These are phyloP conservation scores for Monochamus saltuarius DNA, from an alignment of 1,140 invertebrate genomes.

Conservation along the genomic window DNA sequence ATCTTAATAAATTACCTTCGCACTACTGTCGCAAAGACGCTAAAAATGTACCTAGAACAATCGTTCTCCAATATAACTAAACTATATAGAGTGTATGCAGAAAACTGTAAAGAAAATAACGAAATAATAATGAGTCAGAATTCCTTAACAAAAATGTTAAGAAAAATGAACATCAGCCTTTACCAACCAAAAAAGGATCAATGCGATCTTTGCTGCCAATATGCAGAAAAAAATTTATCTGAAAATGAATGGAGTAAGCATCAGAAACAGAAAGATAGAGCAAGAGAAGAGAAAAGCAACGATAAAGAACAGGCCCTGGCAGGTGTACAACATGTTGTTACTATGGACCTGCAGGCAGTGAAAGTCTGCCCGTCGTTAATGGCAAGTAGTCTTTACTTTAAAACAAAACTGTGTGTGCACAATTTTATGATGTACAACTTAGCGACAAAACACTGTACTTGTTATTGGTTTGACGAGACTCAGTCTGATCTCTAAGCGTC, in stretches of 20 bases:
- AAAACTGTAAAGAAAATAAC: too few species aligned
- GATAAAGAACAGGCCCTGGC: slow-evolving; percentile 9
- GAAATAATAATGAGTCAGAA: too few species aligned
- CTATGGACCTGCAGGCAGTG: slow-evolving; percentile 45
- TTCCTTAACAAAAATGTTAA: too few species aligned
- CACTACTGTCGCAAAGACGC: slow-evolving; percentile 26
- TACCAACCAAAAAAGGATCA: slow-evolving; percentile 47
- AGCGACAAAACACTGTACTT: slow-evolving; percentile 36
- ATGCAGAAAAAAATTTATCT: too few species aligned
- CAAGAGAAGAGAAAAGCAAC: slow-evolving; percentile 26
- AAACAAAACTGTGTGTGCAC: slow-evolving; percentile 48
- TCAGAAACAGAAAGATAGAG: slow-evolving; percentile 33
- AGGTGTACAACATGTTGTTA: slow-evolving; percentile 35
- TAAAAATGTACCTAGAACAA: slow-evolving; percentile 22
- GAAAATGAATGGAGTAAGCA: slow-evolving; percentile 42
- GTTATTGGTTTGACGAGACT: slow-evolving; percentile 54
- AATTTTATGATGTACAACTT: slow-evolving; percentile 51
- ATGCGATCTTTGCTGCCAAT: slow-evolving; percentile 44
- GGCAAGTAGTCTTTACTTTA: slow-evolving; percentile 48
- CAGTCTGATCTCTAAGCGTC: slow-evolving; percentile 49
- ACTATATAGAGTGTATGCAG: too few species aligned
- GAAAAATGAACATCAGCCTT: too few species aligned
- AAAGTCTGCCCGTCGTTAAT: slow-evolving; percentile 43
- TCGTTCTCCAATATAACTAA: too few species aligned
- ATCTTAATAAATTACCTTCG: slow-evolving; percentile 18